Base-by-base conservation (phyloP, 2,113 vertebrate species). In the Pseudolaguvia tuberculata region DNA sequence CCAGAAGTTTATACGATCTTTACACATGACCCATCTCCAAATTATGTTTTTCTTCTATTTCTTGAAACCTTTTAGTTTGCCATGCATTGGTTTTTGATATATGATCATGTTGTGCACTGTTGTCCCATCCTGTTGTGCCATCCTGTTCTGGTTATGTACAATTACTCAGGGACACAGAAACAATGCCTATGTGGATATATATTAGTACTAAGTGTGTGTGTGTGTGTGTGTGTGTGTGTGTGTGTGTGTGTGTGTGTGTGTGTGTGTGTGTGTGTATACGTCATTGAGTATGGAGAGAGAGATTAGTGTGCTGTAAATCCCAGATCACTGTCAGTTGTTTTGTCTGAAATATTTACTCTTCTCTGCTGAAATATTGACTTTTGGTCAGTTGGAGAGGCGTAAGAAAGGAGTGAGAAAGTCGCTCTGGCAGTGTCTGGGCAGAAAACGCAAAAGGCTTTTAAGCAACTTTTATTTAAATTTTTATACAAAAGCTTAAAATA, bases 271-370 rank as follows among this genome's bases (percentile, higher is more conserved):
- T n/a, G 45, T 21, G 15, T 2, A 3, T 14, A 47, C 23, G 39
- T 63, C n/a, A 45, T 25, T 15, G 20, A 17, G 59, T 10, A 18
- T 17, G 45, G 63, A 78, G 61, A 70, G 70, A 55, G 35, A 67
- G 72, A 78, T n/a, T 23, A 77, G 7, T 42, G 58, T 72, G 77
- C 48, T 77, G 77, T 39, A 3, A 80, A 68, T 65, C 48, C 47
- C 45, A 23, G 71, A 72, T 52, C 45, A 20, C 39, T 83, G 83
- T 79, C 72, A 85, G 83, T 78, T 83, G 73, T 81, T 85, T 86
- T 86, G 85, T 87, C 83, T 88, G 84, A 88, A 89, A 90, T 91
- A 89, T 91, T 89, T 87, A 87, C 88, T 84, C 82, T 78, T 71
- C 61, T 68, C 76, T 76, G 76, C 73, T 88, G 81, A 87, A 88